Percentiles rank a stretch among this genome's conserved stretches.
Evolutionary conservation across 1,140 invertebrate species (phyloP).

Genomic region (Formica selysi): DNA sequence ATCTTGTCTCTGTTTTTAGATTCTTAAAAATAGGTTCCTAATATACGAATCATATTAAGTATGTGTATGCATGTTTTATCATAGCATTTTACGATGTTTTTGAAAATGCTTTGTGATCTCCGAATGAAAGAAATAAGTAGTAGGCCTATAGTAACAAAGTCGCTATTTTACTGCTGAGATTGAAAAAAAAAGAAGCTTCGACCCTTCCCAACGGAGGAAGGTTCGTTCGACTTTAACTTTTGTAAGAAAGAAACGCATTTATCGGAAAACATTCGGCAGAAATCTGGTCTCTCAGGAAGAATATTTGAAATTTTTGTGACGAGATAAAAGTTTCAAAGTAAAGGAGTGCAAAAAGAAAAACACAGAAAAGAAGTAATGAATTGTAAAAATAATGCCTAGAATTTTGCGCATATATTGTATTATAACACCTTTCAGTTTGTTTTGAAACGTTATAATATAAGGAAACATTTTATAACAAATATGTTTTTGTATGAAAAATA

Average conservation of each 20-base stretch:
- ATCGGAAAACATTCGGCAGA: slow-evolving; percentile 68
- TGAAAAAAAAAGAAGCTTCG: slow-evolving; percentile 50
- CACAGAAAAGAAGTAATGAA: slow-evolving; percentile 78
- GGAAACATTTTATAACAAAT: slow-evolving; percentile 85
- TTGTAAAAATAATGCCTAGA: slow-evolving; percentile 85
- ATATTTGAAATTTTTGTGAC: slow-evolving; percentile 73
- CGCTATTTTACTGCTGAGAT: slow-evolving; percentile 71
- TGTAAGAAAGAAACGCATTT: slow-evolving; percentile 64
- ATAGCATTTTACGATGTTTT: slow-evolving; percentile 78
- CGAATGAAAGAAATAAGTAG: slow-evolving; percentile 69
- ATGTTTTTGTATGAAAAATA: slow-evolving; percentile 17
- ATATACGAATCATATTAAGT: slow-evolving; percentile 71
- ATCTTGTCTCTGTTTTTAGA: slow-evolving; percentile 73
- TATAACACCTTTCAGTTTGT: slow-evolving; percentile 84
- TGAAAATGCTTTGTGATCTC: slow-evolving; percentile 84
- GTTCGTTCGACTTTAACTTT: slow-evolving; percentile 63
- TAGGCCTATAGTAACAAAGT: slow-evolving; percentile 80
- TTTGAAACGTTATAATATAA: slow-evolving; percentile 86
- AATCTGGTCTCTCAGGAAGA: slow-evolving; percentile 77
- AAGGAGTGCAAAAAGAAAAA: slow-evolving; percentile 65
- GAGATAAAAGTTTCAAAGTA: slow-evolving; percentile 71
- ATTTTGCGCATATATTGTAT: slow-evolving; percentile 85
- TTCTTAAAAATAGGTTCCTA: slow-evolving; percentile 80
- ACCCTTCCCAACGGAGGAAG: slow-evolving; percentile 8
- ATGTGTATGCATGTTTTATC: slow-evolving; percentile 73